Percentiles rank a stretch among this genome's conserved stretches.
phyloP scores from a whole-genome alignment of 2,797 vertebrate species.

The Chlorospingus semifuscus region DNA sequence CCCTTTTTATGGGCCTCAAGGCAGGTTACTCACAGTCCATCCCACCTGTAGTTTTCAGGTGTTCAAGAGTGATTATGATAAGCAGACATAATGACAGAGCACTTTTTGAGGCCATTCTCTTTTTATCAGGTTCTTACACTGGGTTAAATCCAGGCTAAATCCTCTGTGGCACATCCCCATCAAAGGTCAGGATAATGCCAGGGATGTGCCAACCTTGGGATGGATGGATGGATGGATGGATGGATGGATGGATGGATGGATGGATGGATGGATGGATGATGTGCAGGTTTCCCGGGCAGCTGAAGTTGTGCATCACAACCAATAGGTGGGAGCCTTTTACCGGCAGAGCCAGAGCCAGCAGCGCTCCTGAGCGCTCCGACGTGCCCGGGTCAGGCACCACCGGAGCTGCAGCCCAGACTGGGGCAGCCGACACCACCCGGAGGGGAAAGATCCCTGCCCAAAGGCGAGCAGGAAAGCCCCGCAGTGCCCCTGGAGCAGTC shows the following conservation, averaged over 20 bases:
- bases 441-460: neutral
- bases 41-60: neutral
- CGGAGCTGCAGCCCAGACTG: fast-evolving
- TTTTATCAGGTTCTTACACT: neutral
- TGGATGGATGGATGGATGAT: neutral
- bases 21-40: neutral
- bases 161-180: neutral
- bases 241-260: neutral
- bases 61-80: neutral
- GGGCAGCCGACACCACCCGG: fast-evolving
- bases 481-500: neutral
- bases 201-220: neutral
- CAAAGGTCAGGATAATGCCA: neutral
- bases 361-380: fast-evolving
- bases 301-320: conserved; percentile 42
- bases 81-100: neutral
- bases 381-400: fast-evolving
- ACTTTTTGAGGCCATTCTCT: neutral
- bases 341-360: neutral
- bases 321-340: conserved; percentile 66
- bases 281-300: neutral
- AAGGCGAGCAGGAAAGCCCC: neutral
- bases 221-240: neutral
- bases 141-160: neutral
- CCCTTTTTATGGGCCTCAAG: neutral